Evolutionary conservation across 2,888 invertebrate genomes (phyloP).

Genomic region (Drymonia ruficornis): DNA sequence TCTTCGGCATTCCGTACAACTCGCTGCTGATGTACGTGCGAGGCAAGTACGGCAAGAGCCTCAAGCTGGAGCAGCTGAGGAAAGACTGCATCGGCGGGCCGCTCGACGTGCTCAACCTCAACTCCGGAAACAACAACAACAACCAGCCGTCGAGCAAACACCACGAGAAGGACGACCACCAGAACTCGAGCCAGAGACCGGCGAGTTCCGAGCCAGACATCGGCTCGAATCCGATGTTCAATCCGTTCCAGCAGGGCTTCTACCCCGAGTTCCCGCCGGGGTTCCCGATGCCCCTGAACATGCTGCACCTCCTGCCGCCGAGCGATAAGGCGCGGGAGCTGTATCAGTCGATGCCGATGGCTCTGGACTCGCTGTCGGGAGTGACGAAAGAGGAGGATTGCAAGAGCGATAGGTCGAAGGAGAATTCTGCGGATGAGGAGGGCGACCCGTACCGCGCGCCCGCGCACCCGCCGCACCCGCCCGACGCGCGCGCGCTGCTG

Average conservation of each 20-base stretch:
- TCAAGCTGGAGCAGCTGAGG: conserved; percentile 93
- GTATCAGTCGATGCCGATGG: conserved; percentile 84
- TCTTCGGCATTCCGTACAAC: conserved; percentile 97
- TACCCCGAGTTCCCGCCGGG: conserved; percentile 93
- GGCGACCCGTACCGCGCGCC: conserved; percentile 80
- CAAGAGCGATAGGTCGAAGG: conserved; percentile 87
- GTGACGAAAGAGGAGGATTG: conserved; percentile 86
- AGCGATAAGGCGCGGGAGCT: conserved; percentile 89
- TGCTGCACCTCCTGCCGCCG: conserved; percentile 93
- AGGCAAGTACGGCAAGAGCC: conserved; percentile 96
- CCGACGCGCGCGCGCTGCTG: conserved; percentile 87
- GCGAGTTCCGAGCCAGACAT: conserved; percentile 88
- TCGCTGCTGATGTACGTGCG: conserved; percentile 96
- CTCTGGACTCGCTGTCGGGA: conserved; percentile 82
- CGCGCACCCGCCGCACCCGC: conserved; percentile 83
- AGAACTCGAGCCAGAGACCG: conserved; percentile 81
- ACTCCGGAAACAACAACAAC: conserved; percentile 86
- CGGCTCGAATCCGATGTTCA: conserved; percentile 88
- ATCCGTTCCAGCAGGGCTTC: conserved; percentile 91
- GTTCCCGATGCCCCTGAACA: conserved; percentile 93
- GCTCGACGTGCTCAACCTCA: conserved; percentile 88
- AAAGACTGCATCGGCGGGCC: conserved; percentile 95
- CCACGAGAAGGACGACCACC: conserved; percentile 83
- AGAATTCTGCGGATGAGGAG: conserved; percentile 85
- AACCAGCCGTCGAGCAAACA: conserved; percentile 81